These are phyloP conservation scores for Apotomis capreana DNA, from an alignment of 2,888 invertebrate species.

Conservation along the genomic window DNA sequence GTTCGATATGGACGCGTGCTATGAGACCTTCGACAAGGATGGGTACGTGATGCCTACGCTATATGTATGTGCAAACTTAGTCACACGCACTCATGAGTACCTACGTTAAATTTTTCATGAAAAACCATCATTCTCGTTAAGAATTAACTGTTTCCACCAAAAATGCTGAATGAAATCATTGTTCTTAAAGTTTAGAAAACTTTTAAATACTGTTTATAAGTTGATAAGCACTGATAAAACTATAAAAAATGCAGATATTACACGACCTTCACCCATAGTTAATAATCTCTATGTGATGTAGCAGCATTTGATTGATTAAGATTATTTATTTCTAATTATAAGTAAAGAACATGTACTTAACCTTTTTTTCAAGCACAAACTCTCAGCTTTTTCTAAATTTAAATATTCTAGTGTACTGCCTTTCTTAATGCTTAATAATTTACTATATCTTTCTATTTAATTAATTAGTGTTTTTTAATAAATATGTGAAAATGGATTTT, in stretches of 20 bases:
- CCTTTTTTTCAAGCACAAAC: no score
- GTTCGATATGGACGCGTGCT: constrained; percentile 94
- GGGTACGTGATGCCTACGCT: constrained; percentile 83
- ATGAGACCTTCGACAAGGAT: constrained; percentile 95
- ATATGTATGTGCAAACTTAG: constrained; percentile 18
- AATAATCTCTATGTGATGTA: neutral
- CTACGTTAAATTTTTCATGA: constrained; percentile 18
- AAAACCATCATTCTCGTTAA: neutral
- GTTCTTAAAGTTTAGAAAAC: constrained; percentile 25
- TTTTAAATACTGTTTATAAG: constrained; percentile 15
- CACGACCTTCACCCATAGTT: neutral
- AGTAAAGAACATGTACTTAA: no score
- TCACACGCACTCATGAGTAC: constrained; percentile 25
- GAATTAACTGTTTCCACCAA: neutral
- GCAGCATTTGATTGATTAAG: neutral
- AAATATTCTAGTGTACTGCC: neutral
- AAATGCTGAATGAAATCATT: neutral
- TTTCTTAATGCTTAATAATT: neutral
- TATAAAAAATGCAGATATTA: neutral
- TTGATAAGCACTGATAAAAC: constrained; percentile 15
- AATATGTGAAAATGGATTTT: no score
- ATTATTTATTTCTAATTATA: no score
- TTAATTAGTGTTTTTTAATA: neutral
- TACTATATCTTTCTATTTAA: neutral
- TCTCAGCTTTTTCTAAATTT: no score